A percentile compares a stretch with the other conserved stretches of the same genome.
Conservation (phyloP, 1,140 invertebrate species). For the Drosophila pallidifrons region DNA sequence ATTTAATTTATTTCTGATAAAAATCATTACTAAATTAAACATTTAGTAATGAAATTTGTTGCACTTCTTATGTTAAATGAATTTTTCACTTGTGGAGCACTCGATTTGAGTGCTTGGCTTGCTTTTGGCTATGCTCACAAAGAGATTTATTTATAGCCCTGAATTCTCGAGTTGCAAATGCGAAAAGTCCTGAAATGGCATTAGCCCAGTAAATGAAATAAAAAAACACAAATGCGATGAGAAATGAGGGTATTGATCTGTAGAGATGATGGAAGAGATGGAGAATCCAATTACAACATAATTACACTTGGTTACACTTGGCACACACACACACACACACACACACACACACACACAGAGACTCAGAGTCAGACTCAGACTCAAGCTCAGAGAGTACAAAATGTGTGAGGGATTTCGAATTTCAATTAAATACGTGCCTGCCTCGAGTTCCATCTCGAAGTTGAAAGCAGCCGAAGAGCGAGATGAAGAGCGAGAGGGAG, state of each 20-base stretch:
- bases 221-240: not conserved
- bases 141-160: not conserved
- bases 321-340: not conserved
- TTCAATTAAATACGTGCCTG: conserved; percentile 48
- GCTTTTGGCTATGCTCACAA: not conserved
- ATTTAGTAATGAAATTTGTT: not conserved
- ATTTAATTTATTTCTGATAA: no score
- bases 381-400: no score
- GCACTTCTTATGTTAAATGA: no score
- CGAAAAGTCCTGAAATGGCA: not conserved
- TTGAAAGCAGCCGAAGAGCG: not conserved
- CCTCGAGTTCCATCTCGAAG: not conserved
- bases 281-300: conserved; percentile 54
- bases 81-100: no score
- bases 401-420: conserved; percentile 15
- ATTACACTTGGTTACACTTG: conserved; percentile 49
- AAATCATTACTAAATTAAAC: no score
- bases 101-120: no score
- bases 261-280: not conserved
- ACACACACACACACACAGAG: not conserved
- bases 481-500: not conserved
- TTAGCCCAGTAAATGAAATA: not conserved
- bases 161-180: not conserved
- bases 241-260: not conserved
- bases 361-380: not conserved